These are phyloP conservation scores for Noctua janthe DNA, from an alignment of 2,888 invertebrate genomes.

Conservation along the genomic window DNA sequence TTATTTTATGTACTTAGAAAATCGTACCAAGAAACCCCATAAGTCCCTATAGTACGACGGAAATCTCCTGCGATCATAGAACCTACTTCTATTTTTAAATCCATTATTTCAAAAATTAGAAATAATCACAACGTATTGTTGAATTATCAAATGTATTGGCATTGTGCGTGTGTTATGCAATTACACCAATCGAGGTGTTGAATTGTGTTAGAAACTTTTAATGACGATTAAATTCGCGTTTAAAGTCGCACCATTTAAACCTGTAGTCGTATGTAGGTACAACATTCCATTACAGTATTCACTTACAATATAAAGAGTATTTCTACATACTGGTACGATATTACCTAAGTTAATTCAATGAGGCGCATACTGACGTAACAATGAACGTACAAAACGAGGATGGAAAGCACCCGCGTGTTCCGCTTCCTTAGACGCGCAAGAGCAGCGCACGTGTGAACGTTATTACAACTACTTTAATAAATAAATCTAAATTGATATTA, in stretches of 20 bases:
- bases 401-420: conserved; percentile 69
- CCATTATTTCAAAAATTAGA: not conserved
- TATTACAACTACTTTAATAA: conserved; percentile 35
- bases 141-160: not conserved
- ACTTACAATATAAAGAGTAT: not conserved
- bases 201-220: not conserved
- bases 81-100: not conserved
- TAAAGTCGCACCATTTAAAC: not conserved
- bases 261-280: not conserved
- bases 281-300: not conserved
- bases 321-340: conserved; percentile 19
- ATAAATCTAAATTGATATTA: conserved; percentile 38
- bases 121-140: not conserved
- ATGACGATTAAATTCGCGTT: not conserved
- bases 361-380: conserved; percentile 53
- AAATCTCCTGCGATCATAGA: not conserved
- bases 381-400: conserved; percentile 42
- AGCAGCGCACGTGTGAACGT: conserved; percentile 70
- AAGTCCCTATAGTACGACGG: not conserved
- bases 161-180: not conserved
- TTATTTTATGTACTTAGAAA: not conserved
- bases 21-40: not conserved
- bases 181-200: not conserved
- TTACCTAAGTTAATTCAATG: conserved; percentile 60
- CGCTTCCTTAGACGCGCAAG: conserved; percentile 81